Conservation (phyloP, 2,797 vertebrate species). For the Champsocephalus gunnari region DNA sequence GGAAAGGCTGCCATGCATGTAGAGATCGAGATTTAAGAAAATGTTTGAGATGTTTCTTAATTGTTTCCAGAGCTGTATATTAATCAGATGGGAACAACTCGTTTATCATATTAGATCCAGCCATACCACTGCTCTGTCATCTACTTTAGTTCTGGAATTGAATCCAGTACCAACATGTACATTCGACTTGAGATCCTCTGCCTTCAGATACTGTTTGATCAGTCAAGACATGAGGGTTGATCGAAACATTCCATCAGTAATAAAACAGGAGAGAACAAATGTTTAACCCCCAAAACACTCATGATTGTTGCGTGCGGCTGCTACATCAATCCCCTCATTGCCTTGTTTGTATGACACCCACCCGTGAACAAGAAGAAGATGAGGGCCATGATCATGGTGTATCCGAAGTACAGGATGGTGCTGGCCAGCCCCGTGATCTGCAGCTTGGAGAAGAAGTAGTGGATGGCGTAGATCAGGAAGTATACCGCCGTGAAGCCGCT, state of each 20-base stretch:
- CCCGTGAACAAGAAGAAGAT: slow-evolving; percentile 97
- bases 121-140: too few species aligned
- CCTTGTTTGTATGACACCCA: slow-evolving; percentile 50
- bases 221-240: neutral
- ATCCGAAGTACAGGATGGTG: slow-evolving; percentile 95
- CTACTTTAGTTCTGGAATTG: neutral
- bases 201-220: neutral
- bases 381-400: slow-evolving; percentile 96
- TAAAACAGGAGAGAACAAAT: too few species aligned
- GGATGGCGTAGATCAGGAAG: slow-evolving; percentile 93
- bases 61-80: neutral
- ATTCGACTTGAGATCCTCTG: neutral
- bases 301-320: neutral
- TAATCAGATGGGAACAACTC: neutral
- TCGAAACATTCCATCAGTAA: neutral
- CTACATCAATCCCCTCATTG: neutral
- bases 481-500: slow-evolving; percentile 96
- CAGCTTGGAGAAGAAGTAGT: slow-evolving; percentile 96
- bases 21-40: too few species aligned
- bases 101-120: neutral
- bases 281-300: neutral
- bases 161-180: neutral
- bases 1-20: too few species aligned
- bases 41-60: too few species aligned
- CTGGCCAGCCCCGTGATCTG: slow-evolving; percentile 94